phyloP scores from a whole-genome alignment of 1,140 invertebrate genomes.

The Lutraria rhynchaena region DNA sequence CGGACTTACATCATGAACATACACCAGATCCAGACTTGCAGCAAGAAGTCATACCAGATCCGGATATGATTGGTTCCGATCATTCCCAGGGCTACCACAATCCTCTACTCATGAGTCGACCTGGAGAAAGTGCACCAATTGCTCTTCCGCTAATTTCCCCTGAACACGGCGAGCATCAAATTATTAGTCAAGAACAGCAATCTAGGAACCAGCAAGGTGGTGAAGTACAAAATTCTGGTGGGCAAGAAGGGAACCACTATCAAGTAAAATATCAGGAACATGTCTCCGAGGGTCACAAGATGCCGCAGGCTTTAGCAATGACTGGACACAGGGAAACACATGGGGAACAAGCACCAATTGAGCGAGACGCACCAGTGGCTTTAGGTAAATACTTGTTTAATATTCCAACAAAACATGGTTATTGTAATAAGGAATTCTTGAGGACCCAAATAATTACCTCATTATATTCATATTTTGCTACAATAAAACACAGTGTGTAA shows the following conservation, averaged over 20 bases:
- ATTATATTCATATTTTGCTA: no score
- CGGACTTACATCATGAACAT: not conserved
- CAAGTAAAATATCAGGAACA: not conserved
- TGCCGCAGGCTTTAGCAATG: conserved; percentile 25
- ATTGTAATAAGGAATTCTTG: no score
- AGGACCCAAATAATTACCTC: no score
- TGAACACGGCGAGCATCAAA: not conserved
- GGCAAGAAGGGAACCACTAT: not conserved
- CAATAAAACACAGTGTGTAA: no score
- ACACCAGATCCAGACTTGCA: not conserved
- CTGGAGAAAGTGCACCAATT: conserved; percentile 28
- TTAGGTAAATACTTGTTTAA: no score
- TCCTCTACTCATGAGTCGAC: conserved; percentile 15
- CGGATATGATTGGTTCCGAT: not conserved
- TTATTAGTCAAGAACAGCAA: no score
- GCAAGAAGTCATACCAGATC: not conserved
- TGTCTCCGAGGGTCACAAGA: conserved; percentile 1
- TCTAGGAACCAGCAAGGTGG: no score
- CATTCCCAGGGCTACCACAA: not conserved
- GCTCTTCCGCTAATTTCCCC: conserved; percentile 12
- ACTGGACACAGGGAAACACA: not conserved
- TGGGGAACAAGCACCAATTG: not conserved
- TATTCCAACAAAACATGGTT: no score
- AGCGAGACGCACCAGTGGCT: not conserved
- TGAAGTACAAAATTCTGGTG: no score